These are phyloP conservation scores for Paramormyrops kingsleyae DNA, from an alignment of 2,113 vertebrate species.

Conservation along the genomic window DNA sequence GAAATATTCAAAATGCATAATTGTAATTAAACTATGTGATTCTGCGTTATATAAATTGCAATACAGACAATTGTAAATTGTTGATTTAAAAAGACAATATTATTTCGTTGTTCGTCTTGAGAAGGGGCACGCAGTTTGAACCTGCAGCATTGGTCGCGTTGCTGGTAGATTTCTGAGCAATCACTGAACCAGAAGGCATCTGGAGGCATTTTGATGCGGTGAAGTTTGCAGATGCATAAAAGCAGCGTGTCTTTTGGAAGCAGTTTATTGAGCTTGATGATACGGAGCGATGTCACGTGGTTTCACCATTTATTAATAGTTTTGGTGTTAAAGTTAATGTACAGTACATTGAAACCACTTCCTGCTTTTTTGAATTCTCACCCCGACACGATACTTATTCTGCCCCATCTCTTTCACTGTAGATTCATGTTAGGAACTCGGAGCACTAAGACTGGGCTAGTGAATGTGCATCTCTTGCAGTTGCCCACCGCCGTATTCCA, in stretches of 20 bases:
- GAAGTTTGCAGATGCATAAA: background rate
- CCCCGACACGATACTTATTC: background rate
- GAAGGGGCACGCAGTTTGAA: background rate
- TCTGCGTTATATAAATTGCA: background rate
- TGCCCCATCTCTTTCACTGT: background rate
- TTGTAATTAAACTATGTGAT: background rate
- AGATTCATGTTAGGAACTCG: background rate
- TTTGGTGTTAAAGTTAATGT: conserved; percentile 20
- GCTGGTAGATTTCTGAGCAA: background rate
- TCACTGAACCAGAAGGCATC: background rate
- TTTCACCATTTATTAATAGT: conserved; percentile 6
- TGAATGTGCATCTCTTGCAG: background rate
- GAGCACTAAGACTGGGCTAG: background rate
- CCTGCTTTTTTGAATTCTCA: conserved; percentile 27
- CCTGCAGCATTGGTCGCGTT: background rate
- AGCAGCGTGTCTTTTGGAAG: background rate
- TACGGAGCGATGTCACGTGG: background rate
- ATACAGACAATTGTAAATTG: background rate
- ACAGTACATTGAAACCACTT: conserved; percentile 41
- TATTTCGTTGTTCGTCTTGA: background rate
- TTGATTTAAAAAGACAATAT: background rate
- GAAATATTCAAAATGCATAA: background rate
- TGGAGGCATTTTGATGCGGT: background rate
- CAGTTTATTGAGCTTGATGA: too few relatives aligned
- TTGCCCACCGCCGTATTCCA: background rate